A percentile compares a stretch with the other conserved stretches of the same genome.
phyloP scores from a whole-genome alignment of 1,140 invertebrate species.

The Zaprionus africanus region DNA sequence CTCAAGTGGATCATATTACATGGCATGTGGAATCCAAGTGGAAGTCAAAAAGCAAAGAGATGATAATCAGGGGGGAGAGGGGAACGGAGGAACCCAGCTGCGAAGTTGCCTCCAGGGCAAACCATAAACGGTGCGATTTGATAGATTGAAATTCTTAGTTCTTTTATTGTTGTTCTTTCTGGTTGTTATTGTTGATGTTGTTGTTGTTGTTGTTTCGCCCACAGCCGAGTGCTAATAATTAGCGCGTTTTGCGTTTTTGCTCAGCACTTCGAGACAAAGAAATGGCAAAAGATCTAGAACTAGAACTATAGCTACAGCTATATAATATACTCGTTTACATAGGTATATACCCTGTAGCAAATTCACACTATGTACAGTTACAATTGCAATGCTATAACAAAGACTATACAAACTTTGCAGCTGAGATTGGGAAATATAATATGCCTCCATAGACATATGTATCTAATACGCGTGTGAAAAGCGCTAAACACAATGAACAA shows the following conservation, averaged over 20 bases:
- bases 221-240: constrained; percentile 59
- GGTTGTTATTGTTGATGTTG: neutral
- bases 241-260: constrained; percentile 36
- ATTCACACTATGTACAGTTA: constrained; percentile 1
- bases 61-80: constrained; percentile 16
- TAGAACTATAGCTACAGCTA: neutral
- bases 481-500: constrained; percentile 13
- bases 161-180: constrained; percentile 38
- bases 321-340: neutral
- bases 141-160: constrained; percentile 52
- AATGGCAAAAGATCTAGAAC: constrained; percentile 39
- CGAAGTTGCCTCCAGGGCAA: constrained; percentile 52
- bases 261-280: constrained; percentile 45
- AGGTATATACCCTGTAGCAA: neutral
- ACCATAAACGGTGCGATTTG: constrained; percentile 74
- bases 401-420: neutral
- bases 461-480: constrained; percentile 31
- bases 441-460: neutral
- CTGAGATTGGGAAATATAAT: neutral
- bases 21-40: constrained; percentile 41
- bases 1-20: constrained; percentile 54
- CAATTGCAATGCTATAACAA: constrained; percentile 9
- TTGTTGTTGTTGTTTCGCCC: constrained; percentile 40
- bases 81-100: constrained; percentile 14
- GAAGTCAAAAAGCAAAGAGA: constrained; percentile 13